Conservation (phyloP, 2,113 vertebrate genomes). For the Panthera leo region DNA sequence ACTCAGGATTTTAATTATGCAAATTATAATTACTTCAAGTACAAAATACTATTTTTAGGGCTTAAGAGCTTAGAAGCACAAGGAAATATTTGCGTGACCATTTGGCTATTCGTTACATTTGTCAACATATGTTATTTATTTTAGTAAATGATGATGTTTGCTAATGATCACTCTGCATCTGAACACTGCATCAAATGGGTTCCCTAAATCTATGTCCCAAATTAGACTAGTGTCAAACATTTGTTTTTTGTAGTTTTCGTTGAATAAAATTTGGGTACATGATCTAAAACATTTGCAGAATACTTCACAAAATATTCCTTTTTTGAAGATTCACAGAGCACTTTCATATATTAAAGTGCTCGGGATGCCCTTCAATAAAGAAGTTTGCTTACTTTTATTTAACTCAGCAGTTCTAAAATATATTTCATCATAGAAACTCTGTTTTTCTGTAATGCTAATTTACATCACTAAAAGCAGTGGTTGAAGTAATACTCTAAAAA, state of each 20-base stretch:
- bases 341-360: background rate
- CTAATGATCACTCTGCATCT: background rate
- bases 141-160: background rate
- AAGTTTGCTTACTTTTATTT: background rate
- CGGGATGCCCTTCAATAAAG: background rate
- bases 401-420: background rate
- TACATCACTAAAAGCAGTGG: background rate
- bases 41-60: background rate
- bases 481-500: background rate
- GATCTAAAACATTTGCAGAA: constrained; percentile 18
- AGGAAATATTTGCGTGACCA: background rate
- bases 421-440: background rate
- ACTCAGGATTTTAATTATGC: background rate
- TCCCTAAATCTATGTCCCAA: background rate
- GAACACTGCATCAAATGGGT: background rate
- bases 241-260: background rate
- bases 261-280: background rate
- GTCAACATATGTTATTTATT: background rate
- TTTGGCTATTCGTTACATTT: background rate
- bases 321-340: background rate
- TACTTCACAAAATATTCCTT: background rate
- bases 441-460: background rate
- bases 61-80: background rate
- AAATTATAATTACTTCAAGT: background rate
- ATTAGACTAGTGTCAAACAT: background rate